Evolutionary conservation across 2,888 invertebrate species (phyloP).

Genomic region (Linnaemya vulpina): DNA sequence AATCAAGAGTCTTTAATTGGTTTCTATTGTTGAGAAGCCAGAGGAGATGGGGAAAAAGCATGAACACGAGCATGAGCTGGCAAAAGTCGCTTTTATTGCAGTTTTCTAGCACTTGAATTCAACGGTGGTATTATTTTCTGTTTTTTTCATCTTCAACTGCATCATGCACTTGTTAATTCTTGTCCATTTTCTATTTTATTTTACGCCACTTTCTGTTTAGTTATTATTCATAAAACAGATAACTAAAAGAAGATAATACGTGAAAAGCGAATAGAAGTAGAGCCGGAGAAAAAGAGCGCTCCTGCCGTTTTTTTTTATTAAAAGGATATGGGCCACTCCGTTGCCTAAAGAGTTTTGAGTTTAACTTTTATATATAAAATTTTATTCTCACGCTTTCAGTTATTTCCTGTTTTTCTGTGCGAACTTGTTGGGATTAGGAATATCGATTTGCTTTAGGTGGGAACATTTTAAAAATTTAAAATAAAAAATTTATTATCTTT

Average conservation of each 20-base stretch:
- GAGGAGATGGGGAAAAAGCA: background rate
- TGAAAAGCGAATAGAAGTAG: conserved; percentile 9
- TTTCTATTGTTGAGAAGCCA: conserved; percentile 45
- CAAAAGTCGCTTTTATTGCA: conserved; percentile 25
- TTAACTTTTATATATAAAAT: background rate
- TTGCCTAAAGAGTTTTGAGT: background rate
- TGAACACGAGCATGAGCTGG: background rate
- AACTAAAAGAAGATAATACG: background rate
- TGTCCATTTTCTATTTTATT: background rate
- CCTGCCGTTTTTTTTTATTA: background rate
- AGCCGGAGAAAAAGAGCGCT: background rate
- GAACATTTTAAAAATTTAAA: no score
- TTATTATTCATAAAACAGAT: conserved; percentile 5
- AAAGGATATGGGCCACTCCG: background rate
- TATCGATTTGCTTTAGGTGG: no score
- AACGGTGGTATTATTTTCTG: conserved; percentile 19
- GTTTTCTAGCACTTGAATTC: conserved; percentile 26
- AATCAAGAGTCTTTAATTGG: conserved; percentile 55
- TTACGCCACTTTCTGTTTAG: conserved; percentile 2
- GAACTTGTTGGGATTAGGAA: no score
- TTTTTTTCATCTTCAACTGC: conserved; percentile 12
- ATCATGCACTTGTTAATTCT: conserved; percentile 21
- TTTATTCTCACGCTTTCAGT: no score
- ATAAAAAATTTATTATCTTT: background rate
- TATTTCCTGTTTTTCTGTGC: no score